Evolutionary conservation across 2,888 invertebrate genomes (phyloP), one percentile per base, ranked within the genome.

Genomic region (Drosophila incognita): DNA sequence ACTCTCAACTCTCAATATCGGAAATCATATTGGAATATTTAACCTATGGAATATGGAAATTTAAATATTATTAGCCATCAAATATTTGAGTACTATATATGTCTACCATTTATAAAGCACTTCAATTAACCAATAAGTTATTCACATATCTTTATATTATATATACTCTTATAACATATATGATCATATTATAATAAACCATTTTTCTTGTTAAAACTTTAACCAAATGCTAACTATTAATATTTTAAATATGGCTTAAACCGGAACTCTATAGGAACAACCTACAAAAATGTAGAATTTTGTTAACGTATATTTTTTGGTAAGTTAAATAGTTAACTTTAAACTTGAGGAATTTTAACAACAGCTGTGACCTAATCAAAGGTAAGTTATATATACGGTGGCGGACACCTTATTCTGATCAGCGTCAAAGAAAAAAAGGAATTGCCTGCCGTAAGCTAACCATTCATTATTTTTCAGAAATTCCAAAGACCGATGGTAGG

Each of bases 81-180:
- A 21, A 15, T 8, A 15, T 46, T 1, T 15, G 7, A 13, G 4
- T 7, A 27, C 4, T n/a, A 2, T 35, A 3, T 35, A 15, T 53
- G 7, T 51, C 10, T 21, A 35, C 1, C 6, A 53, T 1, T 18
- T 18, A 6, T 54, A 13, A 53, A 31, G 49, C 71, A 40, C 70
- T 69, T 38, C 1, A 40, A 27, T 36, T n/a, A 56, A 54, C 11
- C 27, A 24, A 18, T 18, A 6, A 15, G 21, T 8, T 21, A 0
- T 8, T 21, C 13, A 36, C 36, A 36, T 36, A 36, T 36, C 36
- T 15, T 4, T 46, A 15, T 21, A 4, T 1, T 21, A 46, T 21
- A 13, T 13, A 13, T 21, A 10, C 40, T 4, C n/a, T 10, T 40
- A 40, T 40, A 40, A 10, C 3, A 36, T 7, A 0, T 36, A 21